phyloP scores from a whole-genome alignment of 2,888 invertebrate species.

The Ferrisia virgata region DNA sequence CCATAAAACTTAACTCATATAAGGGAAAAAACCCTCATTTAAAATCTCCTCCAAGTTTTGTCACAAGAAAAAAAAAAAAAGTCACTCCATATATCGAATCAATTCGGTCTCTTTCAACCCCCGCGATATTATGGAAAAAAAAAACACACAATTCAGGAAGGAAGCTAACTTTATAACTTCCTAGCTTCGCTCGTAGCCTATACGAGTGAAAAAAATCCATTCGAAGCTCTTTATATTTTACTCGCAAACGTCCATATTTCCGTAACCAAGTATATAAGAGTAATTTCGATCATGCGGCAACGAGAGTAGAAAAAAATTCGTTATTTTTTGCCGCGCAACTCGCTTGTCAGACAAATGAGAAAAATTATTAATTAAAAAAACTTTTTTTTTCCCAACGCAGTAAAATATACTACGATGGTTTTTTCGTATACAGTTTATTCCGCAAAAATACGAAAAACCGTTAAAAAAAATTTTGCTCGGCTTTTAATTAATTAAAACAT shows the following conservation, averaged over 20 bases:
- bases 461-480: neutral
- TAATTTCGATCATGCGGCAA: neutral
- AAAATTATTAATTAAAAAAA: constrained; percentile 12
- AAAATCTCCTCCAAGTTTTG: too few species aligned
- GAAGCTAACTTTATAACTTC: neutral
- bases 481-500: constrained; percentile 12
- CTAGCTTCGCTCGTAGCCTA: neutral
- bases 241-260: neutral
- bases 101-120: neutral
- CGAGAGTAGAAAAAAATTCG: neutral
- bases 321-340: neutral
- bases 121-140: neutral
- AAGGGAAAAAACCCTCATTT: too few species aligned
- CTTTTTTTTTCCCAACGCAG: neutral
- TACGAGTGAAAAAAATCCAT: neutral
- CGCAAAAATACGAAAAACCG: constrained; percentile 1
- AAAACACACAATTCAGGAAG: neutral
- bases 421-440: constrained; percentile 3
- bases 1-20: too few species aligned
- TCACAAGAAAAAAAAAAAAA: too few species aligned
- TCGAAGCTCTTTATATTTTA: neutral
- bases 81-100: too few species aligned
- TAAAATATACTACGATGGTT: neutral
- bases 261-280: too few species aligned
- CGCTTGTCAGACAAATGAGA: neutral